phyloP scores from a whole-genome alignment of 2,797 vertebrate genomes.

The Intellagama lesueurii region DNA sequence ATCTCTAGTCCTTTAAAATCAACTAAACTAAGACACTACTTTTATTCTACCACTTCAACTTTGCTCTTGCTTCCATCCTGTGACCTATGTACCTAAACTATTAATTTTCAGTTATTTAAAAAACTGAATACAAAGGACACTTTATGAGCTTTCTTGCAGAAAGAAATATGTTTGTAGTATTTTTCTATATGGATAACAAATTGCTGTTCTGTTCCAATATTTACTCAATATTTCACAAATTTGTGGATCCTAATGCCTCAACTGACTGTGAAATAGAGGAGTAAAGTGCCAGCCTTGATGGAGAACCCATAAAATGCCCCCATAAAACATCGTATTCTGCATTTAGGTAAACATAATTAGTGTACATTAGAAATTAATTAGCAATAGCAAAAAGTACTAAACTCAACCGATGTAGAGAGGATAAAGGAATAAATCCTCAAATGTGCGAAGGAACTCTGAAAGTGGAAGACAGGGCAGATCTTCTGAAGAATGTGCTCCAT shows the following conservation, averaged over 20 bases:
- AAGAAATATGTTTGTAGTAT: background rate
- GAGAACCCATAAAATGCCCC: slow-evolving; percentile 23
- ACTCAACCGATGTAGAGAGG: slow-evolving; percentile 4
- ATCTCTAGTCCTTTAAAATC: background rate
- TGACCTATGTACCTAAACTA: background rate
- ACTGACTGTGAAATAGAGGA: slow-evolving; percentile 58
- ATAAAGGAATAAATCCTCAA: slow-evolving; percentile 39
- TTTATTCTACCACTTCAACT: background rate
- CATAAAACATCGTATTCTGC: slow-evolving; percentile 36
- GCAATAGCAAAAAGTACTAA: slow-evolving; percentile 11
- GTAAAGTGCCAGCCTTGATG: slow-evolving; percentile 42
- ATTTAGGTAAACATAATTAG: slow-evolving; percentile 62
- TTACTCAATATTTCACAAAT: background rate
- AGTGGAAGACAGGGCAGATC: background rate
- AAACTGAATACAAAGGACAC: slow-evolving; percentile 25
- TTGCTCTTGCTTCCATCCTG: background rate
- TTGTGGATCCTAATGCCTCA: slow-evolving; percentile 39
- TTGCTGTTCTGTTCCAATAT: slow-evolving; percentile 29
- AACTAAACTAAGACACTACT: background rate
- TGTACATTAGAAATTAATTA: slow-evolving; percentile 51
- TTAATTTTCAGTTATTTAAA: slow-evolving; percentile 22
- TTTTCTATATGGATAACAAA: background rate
- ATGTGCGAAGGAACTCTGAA: background rate
- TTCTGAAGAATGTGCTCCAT: slow-evolving; percentile 2
- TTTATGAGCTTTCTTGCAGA: background rate